Evolutionary conservation across 2,797 vertebrate species (phyloP).

Genomic region (Acipenser ruthenus): DNA sequence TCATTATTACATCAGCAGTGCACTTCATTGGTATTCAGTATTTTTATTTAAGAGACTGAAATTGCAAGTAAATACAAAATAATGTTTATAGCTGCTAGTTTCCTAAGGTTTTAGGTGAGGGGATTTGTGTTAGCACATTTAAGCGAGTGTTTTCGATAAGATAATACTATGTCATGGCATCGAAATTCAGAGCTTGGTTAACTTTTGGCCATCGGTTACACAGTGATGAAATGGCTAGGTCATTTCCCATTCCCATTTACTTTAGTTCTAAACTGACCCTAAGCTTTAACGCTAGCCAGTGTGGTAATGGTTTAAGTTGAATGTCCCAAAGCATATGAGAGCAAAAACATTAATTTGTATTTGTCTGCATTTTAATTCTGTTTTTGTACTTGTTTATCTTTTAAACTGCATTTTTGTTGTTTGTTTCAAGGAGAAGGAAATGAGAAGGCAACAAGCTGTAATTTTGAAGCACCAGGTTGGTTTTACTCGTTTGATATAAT

Average conservation of each 20-base stretch:
- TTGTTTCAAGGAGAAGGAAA: slow-evolving; percentile 82
- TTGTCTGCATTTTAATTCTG: background rate
- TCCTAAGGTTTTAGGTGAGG: too few species aligned
- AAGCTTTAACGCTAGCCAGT: slow-evolving; percentile 18
- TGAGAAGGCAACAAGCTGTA: slow-evolving; percentile 82
- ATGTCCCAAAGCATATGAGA: slow-evolving; percentile 18
- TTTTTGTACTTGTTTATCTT: slow-evolving; percentile 21
- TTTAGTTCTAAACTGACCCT: slow-evolving; percentile 15
- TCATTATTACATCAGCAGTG: background rate
- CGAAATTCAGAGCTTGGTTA: slow-evolving; percentile 5
- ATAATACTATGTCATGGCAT: slow-evolving; percentile 17
- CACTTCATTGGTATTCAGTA: slow-evolving; percentile 5
- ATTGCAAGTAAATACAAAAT: slow-evolving; percentile 11
- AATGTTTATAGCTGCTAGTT: slow-evolving; percentile 6
- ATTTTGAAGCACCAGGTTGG: slow-evolving; percentile 89
- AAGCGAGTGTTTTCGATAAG: background rate
- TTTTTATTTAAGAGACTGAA: background rate
- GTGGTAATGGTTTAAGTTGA: slow-evolving; percentile 18
- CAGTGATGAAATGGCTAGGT: slow-evolving; percentile 9
- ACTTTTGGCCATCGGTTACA: slow-evolving; percentile 8
- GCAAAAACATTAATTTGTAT: slow-evolving; percentile 29
- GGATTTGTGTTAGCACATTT: too few species aligned
- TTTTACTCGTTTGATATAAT: slow-evolving; percentile 9
- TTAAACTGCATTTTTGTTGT: slow-evolving; percentile 23
- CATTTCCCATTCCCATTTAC: slow-evolving; percentile 27